Evolutionary conservation across 2,888 invertebrate genomes (phyloP).

Genomic region (Xestia rhomboidea): DNA sequence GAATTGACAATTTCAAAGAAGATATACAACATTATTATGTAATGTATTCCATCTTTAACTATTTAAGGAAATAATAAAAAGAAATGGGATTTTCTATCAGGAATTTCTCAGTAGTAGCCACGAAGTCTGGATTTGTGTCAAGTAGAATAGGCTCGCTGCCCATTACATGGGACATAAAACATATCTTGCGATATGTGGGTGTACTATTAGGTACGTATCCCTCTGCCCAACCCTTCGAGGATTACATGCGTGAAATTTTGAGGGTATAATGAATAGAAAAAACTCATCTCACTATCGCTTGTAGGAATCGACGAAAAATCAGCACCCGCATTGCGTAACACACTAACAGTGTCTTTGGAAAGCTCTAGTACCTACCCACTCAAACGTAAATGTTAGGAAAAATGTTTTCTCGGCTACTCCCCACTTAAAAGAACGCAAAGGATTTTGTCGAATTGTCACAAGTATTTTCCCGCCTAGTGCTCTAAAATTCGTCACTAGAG

Average conservation of each 20-base stretch:
- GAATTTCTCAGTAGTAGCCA: no score
- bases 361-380: neutral
- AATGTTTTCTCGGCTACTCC: neutral
- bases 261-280: neutral
- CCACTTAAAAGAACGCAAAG: slow-evolving; percentile 12
- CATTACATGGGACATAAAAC: no score
- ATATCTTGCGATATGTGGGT: no score
- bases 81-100: no score
- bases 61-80: no score
- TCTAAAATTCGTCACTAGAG: slow-evolving; percentile 20
- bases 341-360: neutral
- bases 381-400: neutral
- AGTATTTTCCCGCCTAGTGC: slow-evolving; percentile 20
- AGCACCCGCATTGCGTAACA: neutral
- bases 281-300: no score
- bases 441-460: slow-evolving; percentile 40
- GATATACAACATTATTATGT: neutral
- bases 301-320: neutral
- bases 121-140: no score
- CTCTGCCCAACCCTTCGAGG: no score
- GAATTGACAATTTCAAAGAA: slow-evolving; percentile 10
- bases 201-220: no score
- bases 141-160: no score
- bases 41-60: no score
- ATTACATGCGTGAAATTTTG: no score